A percentile compares a stretch with the other conserved stretches of the same genome.
phyloP scores from a whole-genome alignment of 2,797 vertebrate species.

The Cygnus olor region DNA sequence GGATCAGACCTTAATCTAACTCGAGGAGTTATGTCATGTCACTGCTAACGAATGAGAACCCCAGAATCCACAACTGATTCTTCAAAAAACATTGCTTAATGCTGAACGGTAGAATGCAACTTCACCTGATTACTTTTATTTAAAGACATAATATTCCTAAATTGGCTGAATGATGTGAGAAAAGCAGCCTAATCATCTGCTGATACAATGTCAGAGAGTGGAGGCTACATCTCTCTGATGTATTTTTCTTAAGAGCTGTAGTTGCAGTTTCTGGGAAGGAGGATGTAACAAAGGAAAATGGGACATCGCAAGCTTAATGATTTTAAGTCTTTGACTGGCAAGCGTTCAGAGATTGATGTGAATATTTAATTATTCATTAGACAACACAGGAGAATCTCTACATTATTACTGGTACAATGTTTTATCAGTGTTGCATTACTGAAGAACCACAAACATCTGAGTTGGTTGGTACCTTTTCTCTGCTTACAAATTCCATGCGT shows the following conservation, averaged over 20 bases:
- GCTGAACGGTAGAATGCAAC: neutral
- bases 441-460: neutral
- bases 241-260: neutral
- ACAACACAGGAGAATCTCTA: neutral
- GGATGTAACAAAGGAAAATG: neutral
- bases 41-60: neutral
- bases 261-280: neutral
- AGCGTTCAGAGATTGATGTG: neutral
- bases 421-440: neutral
- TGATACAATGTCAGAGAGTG: neutral
- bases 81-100: neutral
- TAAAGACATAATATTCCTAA: neutral
- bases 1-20: neutral
- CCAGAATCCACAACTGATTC: accelerated
- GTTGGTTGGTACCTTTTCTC: neutral
- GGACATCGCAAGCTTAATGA: neutral
- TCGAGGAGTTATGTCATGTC: neutral
- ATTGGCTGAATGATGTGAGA: neutral
- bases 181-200: neutral
- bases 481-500: neutral
- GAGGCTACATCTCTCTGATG: neutral
- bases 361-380: neutral
- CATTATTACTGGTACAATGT: neutral
- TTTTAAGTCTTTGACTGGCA: neutral
- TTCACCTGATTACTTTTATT: neutral